phyloP scores from a whole-genome alignment of 2,888 invertebrate species.

The Hedya salicella region DNA sequence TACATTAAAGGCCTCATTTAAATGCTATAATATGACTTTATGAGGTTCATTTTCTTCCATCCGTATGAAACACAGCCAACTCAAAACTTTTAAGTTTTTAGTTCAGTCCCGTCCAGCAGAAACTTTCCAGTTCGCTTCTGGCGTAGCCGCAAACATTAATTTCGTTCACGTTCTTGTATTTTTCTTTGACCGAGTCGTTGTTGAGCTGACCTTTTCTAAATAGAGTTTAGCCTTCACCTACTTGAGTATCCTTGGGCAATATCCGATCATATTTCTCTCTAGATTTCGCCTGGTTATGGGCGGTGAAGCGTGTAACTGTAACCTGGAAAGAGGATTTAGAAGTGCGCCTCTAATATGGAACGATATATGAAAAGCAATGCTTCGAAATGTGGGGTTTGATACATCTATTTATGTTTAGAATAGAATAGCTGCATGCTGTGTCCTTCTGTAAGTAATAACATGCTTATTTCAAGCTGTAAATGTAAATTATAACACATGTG shows the following conservation, averaged over 20 bases:
- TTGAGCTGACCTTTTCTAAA: conserved; percentile 36
- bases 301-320: conserved; percentile 3
- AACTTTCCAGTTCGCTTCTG: conserved; percentile 21
- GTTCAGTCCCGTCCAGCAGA: conserved; percentile 11
- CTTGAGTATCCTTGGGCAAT: conserved; percentile 38
- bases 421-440: too few species aligned
- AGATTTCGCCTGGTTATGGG: conserved; percentile 21
- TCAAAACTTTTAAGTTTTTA: conserved; percentile 1
- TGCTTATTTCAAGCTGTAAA: too few species aligned
- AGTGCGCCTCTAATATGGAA: not conserved
- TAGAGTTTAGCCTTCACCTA: conserved; percentile 37
- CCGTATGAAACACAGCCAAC: not conserved
- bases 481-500: too few species aligned
- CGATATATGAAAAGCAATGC: not conserved
- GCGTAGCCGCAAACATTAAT: conserved; percentile 24
- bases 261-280: conserved; percentile 30
- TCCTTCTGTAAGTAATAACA: too few species aligned
- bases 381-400: not conserved
- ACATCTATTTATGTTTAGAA: not conserved
- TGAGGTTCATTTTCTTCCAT: not conserved
- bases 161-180: conserved; percentile 36
- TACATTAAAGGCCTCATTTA: not conserved
- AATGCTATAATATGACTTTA: not conserved
- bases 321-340: conserved; percentile 17
- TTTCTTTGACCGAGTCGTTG: conserved; percentile 38